Conservation (phyloP, 2,888 invertebrate genomes). For the Parnassius orleans region DNA sequence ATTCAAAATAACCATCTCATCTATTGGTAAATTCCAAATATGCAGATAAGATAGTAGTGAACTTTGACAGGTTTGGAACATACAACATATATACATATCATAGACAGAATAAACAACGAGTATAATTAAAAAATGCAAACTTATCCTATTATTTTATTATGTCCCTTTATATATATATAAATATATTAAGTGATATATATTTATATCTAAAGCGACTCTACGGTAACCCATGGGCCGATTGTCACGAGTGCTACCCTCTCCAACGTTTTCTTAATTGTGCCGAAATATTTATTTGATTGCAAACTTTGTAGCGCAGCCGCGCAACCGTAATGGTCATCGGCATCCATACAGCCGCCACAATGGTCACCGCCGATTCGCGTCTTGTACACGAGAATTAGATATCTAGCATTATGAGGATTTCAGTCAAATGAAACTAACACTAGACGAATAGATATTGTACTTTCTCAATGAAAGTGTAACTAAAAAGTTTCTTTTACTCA, state of each 20-base stretch:
- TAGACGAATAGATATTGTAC: too few relatives aligned
- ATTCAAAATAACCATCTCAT: too few relatives aligned
- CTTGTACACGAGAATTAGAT: slow-evolving; percentile 49
- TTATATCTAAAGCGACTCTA: slow-evolving; percentile 47
- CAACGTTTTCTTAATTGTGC: slow-evolving; percentile 81
- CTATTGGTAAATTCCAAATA: too few relatives aligned
- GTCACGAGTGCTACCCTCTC: slow-evolving; percentile 79
- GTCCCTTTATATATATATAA: too few relatives aligned
- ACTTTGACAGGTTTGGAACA: too few relatives aligned
- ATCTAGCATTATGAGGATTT: slow-evolving; percentile 44
- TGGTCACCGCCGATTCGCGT: slow-evolving; percentile 51
- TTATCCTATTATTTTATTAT: too few relatives aligned
- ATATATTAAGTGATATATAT: too few relatives aligned
- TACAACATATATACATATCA: too few relatives aligned
- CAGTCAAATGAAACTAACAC: too few relatives aligned
- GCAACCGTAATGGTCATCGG: slow-evolving; percentile 80
- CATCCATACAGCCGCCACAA: slow-evolving; percentile 66
- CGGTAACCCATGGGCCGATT: slow-evolving; percentile 53
- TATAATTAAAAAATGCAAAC: too few relatives aligned
- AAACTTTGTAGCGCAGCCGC: slow-evolving; percentile 71
- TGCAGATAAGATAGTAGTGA: too few relatives aligned
- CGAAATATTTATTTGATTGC: slow-evolving; percentile 82
- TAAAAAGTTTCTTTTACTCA: background rate
- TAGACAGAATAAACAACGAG: too few relatives aligned
- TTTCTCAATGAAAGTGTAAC: background rate